phyloP scores from a whole-genome alignment of 2,888 invertebrate species.

The Lepidochitona cinerea region DNA sequence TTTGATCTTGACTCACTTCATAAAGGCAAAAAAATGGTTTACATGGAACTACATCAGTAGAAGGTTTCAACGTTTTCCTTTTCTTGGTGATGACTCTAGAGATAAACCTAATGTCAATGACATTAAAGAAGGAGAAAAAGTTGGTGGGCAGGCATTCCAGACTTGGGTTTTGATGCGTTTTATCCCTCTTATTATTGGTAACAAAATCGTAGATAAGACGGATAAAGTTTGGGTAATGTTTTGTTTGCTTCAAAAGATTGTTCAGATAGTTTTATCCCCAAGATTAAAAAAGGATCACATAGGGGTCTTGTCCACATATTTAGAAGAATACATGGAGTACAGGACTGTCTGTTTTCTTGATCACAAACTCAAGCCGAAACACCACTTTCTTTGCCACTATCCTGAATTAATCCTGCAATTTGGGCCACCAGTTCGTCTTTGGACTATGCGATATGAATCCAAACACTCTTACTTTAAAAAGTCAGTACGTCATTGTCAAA shows the following conservation, averaged over 20 bases:
- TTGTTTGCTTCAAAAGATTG: background rate
- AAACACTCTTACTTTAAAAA: slow-evolving; percentile 1
- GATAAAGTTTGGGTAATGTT: background rate
- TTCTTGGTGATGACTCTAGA: background rate
- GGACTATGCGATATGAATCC: slow-evolving; percentile 2
- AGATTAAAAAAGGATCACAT: background rate
- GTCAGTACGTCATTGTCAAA: background rate
- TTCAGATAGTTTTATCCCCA: background rate
- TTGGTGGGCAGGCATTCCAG: background rate
- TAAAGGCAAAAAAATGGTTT: background rate
- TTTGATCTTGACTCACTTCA: no score
- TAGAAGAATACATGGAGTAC: background rate
- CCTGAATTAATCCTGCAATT: background rate
- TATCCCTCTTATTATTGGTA: background rate
- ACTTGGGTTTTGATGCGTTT: background rate
- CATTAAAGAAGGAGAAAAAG: background rate
- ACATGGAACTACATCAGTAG: background rate
- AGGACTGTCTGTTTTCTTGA: background rate
- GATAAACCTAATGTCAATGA: background rate
- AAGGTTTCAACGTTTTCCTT: background rate
- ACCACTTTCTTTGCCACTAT: background rate
- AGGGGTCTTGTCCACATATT: background rate
- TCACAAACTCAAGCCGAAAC: background rate
- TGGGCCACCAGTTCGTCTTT: background rate
- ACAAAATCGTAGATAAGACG: background rate